A percentile compares a stretch with the other conserved stretches of the same genome.
These are phyloP conservation scores for Synodontis membranacea DNA, from an alignment of 2,113 vertebrate species.

Conservation along the genomic window DNA sequence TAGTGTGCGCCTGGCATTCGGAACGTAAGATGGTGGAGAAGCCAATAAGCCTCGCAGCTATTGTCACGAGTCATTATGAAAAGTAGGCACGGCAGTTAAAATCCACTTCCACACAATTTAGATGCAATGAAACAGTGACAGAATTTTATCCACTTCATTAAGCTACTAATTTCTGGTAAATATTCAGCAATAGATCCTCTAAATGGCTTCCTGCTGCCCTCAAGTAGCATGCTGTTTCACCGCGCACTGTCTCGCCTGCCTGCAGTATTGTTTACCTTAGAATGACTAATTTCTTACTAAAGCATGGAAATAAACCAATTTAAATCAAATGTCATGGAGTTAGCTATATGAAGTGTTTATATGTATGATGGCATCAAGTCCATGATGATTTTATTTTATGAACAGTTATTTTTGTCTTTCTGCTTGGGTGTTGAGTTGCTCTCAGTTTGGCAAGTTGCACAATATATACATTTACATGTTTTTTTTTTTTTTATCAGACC, in stretches of 20 bases:
- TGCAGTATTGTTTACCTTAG: conserved; percentile 31
- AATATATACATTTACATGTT: not conserved
- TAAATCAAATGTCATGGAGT: conserved; percentile 12
- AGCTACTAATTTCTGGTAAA: conserved; percentile 91
- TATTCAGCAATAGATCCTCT: conserved; percentile 86
- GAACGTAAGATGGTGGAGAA: conserved; percentile 71
- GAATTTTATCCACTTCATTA: conserved; percentile 91
- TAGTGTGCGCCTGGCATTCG: conserved; percentile 34
- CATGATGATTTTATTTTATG: not conserved
- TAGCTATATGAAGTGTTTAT: conserved; percentile 4
- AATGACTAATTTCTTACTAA: conserved; percentile 37
- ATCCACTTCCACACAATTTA: conserved; percentile 87
- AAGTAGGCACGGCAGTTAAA: conserved; percentile 79
- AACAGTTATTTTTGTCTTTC: not conserved
- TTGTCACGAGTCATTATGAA: conserved; percentile 86
- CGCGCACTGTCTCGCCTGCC: conserved; percentile 23
- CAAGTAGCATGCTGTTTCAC: conserved; percentile 53
- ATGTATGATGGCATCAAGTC: not conserved
- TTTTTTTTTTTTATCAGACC: not conserved
- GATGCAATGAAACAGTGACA: conserved; percentile 88
- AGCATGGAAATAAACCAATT: conserved; percentile 19
- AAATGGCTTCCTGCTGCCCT: conserved; percentile 82
- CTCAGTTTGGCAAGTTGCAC: not conserved
- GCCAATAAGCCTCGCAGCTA: conserved; percentile 84
- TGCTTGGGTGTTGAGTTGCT: not conserved